Base-by-base conservation (phyloP, 2,888 invertebrate species). In the Tetheella fluctuosa region DNA sequence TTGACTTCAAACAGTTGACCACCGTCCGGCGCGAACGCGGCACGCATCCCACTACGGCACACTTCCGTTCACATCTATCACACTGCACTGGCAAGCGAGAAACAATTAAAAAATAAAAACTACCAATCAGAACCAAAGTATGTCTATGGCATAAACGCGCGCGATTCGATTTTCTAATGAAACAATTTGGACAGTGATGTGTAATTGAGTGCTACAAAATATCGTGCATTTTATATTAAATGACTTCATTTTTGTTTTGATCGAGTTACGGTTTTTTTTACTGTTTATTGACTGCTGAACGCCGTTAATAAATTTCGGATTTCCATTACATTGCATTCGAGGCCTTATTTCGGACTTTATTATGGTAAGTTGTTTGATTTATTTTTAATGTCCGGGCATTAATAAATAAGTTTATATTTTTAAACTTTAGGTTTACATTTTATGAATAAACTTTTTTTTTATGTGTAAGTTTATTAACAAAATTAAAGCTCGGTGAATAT, bases 1-100 rank as follows among this genome's bases (percentile, higher is more conserved):
- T 75, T 69, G 72, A 64, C 73, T 69, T 64, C 58, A 61, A 64
- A 64, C 88, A 91, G 91, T 92, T 92, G 92, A 92, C 92, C 92
- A 91, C 69, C 79, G 92, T 86, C 91, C 91, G 88, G 84, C 88
- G 82, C 76, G 77, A 73, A 67, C 74, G 75, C 64, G 76, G 80
- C 88, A 88, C 90, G 90, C 83, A 68, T 60, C 68, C 70, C 59
- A 62, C 66, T 57, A 57, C 64, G 65, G 64, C 67, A 68, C 67
- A 65, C 63, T 71, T 65, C 52, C 59, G 55, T 67, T 63, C 64
- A 61, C 62, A 64, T 60, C 61, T 62, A 69, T 65, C 64, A 60
- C 20, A 48, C 48, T 48, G 20, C 69, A 75, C 76, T 77, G 77
- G 78, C 80, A 81, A 76, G 80, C 79, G 79, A 78, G 70, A 78